Evolutionary conservation across 2,888 invertebrate genomes (phyloP).

Genomic region (Heliconius sara): DNA sequence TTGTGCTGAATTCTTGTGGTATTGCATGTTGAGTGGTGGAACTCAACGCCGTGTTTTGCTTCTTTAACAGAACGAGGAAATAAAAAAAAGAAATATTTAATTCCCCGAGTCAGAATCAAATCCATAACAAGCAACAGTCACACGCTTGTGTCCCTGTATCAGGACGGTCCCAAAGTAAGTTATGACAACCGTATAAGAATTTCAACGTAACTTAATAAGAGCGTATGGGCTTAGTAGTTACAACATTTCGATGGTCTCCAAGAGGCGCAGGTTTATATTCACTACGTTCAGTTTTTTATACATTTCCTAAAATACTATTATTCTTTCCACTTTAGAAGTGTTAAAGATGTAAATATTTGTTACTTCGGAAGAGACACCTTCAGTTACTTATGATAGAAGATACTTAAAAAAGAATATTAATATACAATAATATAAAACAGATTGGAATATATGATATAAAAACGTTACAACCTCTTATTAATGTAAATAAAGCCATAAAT

Average conservation of each 20-base stretch:
- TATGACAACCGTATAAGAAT: background rate
- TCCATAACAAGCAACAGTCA: too few relatives aligned
- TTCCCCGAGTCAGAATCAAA: too few relatives aligned
- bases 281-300: background rate
- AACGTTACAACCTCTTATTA: constrained; percentile 15
- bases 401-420: background rate
- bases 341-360: too few relatives aligned
- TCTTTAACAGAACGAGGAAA: too few relatives aligned
- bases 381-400: background rate
- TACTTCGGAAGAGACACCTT: too few relatives aligned
- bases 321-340: too few relatives aligned
- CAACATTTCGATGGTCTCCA: background rate
- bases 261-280: background rate
- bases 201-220: background rate
- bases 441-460: constrained; percentile 48
- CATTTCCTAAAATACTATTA: background rate
- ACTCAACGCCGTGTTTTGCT: too few relatives aligned
- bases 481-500: constrained; percentile 42
- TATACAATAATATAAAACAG: constrained; percentile 54
- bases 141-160: too few relatives aligned
- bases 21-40: too few relatives aligned
- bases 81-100: too few relatives aligned
- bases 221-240: background rate
- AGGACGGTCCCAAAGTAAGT: background rate
- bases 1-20: too few relatives aligned